These are phyloP conservation scores for Galago senegalensis DNA, from an alignment of 2,797 vertebrate genomes.

Conservation along the genomic window DNA sequence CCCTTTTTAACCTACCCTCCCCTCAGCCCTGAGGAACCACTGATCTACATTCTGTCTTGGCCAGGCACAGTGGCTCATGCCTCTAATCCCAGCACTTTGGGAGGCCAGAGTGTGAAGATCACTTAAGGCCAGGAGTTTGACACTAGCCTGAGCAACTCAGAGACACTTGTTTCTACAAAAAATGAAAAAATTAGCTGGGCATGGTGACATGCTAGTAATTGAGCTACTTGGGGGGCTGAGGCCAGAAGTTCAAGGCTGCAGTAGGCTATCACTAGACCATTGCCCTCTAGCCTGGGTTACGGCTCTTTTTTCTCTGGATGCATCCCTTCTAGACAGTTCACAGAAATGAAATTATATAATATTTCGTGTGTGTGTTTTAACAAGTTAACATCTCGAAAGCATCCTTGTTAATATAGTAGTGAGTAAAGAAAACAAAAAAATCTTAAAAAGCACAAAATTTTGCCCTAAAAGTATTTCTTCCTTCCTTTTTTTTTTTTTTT, in stretches of 20 bases:
- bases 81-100: background rate
- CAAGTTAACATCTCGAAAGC: no score
- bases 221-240: background rate
- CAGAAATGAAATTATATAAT: accelerated
- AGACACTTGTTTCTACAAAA: background rate
- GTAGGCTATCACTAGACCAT: background rate
- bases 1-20: background rate
- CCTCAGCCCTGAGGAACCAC: background rate
- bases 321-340: background rate
- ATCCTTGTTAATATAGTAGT: no score
- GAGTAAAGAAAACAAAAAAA: no score
- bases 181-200: background rate
- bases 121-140: background rate
- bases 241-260: background rate
- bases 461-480: no score
- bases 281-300: background rate
- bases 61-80: background rate
- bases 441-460: no score
- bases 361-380: accelerated
- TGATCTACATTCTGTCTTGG: background rate
- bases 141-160: background rate
- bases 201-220: background rate
- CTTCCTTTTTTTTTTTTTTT: no score
- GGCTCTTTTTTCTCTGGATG: background rate
- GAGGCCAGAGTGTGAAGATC: background rate